A percentile compares a stretch with the other conserved stretches of the same genome.
phyloP scores from a whole-genome alignment of 2,113 vertebrate genomes.

The Albula glossodonta region DNA sequence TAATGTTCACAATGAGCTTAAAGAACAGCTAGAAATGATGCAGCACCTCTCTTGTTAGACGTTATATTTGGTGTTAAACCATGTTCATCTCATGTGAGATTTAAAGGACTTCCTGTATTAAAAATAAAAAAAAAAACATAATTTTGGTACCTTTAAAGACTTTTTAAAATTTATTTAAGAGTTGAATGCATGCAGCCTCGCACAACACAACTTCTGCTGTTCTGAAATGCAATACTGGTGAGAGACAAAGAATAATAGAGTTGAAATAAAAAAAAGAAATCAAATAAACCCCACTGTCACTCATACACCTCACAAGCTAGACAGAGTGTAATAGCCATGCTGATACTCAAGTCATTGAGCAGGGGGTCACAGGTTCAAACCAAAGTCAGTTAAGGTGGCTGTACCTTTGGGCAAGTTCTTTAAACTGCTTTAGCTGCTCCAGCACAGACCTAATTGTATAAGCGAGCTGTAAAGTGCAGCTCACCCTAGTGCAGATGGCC shows the following conservation, averaged over 20 bases:
- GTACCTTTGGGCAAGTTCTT: neutral
- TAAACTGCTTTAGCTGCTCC: neutral
- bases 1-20: constrained; percentile 1
- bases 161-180: neutral
- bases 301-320: neutral
- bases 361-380: neutral
- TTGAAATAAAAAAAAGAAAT: neutral
- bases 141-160: neutral
- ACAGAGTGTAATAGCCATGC: neutral
- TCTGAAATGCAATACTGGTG: neutral
- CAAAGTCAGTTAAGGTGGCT: neutral
- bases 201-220: neutral
- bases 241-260: neutral
- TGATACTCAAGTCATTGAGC: no score
- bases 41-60: neutral
- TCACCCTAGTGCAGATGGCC: constrained; percentile 1
- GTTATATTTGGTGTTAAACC: neutral
- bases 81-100: no score
- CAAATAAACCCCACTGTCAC: neutral
- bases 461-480: neutral
- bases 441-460: neutral
- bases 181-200: no score
- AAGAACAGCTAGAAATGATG: neutral
- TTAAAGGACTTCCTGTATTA: no score
- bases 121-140: neutral